Evolutionary conservation across 92 coral and sea anemone genomes (phyloP).

Genomic region (Heliopora coerulea): DNA sequence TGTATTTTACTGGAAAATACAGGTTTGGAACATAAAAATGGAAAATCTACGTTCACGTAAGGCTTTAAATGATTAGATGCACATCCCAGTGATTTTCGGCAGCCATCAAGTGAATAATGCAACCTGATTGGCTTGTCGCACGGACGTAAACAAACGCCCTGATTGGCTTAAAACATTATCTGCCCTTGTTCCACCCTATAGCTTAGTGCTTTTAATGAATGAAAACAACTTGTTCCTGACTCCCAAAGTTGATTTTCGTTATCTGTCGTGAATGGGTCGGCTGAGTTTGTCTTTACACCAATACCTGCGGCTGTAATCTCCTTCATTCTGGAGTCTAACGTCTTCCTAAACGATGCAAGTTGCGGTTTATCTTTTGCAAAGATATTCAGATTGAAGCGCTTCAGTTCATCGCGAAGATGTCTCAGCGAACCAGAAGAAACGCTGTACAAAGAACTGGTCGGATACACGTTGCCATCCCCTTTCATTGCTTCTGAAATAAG

Average conservation of each 20-base stretch:
- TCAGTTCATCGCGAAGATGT: too few relatives aligned
- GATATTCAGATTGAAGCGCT: constrained; percentile 9
- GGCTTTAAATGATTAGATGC: too few relatives aligned
- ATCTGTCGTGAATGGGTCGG: constrained; percentile 29
- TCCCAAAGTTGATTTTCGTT: constrained; percentile 37
- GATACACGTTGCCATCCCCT: constrained; percentile 34
- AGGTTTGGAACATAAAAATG: too few relatives aligned
- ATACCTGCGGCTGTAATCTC: constrained; percentile 38
- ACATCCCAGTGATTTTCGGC: too few relatives aligned
- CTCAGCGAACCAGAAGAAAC: constrained; percentile 29
- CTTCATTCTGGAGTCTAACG: too few relatives aligned
- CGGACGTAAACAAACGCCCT: too few relatives aligned
- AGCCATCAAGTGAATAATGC: too few relatives aligned
- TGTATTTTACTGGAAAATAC: too few relatives aligned
- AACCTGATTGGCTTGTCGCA: too few relatives aligned
- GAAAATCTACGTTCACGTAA: too few relatives aligned
- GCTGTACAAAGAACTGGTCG: constrained; percentile 15
- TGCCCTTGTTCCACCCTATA: too few relatives aligned
- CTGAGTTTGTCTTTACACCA: constrained; percentile 29
- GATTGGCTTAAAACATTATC: too few relatives aligned
- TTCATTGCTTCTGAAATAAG: constrained; percentile 26
- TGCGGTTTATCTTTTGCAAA: constrained; percentile 2
- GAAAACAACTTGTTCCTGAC: constrained; percentile 32
- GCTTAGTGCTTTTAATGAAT: constrained; percentile 23
- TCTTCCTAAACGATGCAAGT: constrained; percentile 26